phyloP scores from a whole-genome alignment of 1,140 invertebrate genomes.

The Mycetomoellerius zeteki region DNA sequence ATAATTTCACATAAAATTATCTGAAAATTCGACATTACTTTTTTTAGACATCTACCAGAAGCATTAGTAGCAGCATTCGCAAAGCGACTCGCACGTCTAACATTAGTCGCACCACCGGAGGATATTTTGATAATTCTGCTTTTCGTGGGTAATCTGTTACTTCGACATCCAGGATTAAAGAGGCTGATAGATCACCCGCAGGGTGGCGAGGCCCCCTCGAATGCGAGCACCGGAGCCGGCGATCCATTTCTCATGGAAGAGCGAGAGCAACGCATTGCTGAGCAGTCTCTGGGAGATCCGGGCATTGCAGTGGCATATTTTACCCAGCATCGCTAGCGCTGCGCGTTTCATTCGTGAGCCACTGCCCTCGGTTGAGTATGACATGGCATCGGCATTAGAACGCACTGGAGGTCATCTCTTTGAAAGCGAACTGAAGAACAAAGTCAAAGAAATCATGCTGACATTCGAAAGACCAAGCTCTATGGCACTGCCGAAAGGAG shows the following conservation, averaged over 20 bases:
- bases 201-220: slow-evolving; percentile 80
- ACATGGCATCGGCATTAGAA: slow-evolving; percentile 89
- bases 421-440: slow-evolving; percentile 89
- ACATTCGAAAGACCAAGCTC: slow-evolving; percentile 89
- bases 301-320: slow-evolving; percentile 91
- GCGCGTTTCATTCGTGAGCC: slow-evolving; percentile 91
- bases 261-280: slow-evolving; percentile 91
- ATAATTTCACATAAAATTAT: not conserved
- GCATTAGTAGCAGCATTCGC: slow-evolving; percentile 97
- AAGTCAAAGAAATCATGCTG: slow-evolving; percentile 88
- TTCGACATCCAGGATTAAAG: slow-evolving; percentile 95
- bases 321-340: slow-evolving; percentile 90
- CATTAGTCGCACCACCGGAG: slow-evolving; percentile 93
- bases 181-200: slow-evolving; percentile 90
- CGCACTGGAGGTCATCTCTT: slow-evolving; percentile 89
- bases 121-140: slow-evolving; percentile 93
- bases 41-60: slow-evolving; percentile 95
- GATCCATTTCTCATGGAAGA: slow-evolving; percentile 96
- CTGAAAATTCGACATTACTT: not conserved
- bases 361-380: slow-evolving; percentile 90
- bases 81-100: slow-evolving; percentile 94
- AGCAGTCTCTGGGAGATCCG: slow-evolving; percentile 97
- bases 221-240: slow-evolving; percentile 76
- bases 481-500: slow-evolving; percentile 85
- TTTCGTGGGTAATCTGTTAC: slow-evolving; percentile 95